Conservation (phyloP, 2,888 invertebrate genomes). For the Chrysolina haemoptera region DNA sequence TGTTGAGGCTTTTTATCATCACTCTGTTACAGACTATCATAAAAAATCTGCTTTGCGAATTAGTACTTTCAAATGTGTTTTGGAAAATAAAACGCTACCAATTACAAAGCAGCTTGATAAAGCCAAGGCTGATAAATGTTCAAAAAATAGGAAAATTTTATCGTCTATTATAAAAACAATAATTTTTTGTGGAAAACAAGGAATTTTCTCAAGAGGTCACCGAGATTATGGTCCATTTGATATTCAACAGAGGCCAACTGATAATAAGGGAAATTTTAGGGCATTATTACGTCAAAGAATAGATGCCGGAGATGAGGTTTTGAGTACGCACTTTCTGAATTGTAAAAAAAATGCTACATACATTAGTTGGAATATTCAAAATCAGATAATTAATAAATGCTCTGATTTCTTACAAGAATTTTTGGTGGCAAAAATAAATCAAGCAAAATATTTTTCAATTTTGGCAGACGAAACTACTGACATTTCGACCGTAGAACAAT, state of each 20-base stretch:
- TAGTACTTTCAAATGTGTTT: background rate
- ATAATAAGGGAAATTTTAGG: too few species aligned
- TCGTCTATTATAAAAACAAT: background rate
- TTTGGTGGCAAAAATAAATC: background rate
- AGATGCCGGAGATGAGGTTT: background rate
- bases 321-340: background rate
- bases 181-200: background rate
- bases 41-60: background rate
- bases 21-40: background rate
- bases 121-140: background rate
- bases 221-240: background rate
- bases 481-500: too few species aligned
- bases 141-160: background rate
- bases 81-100: too few species aligned
- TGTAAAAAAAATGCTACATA: background rate
- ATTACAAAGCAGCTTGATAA: too few species aligned
- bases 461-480: too few species aligned
- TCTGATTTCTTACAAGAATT: background rate
- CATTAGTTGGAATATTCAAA: background rate
- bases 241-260: background rate
- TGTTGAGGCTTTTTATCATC: background rate
- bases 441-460: background rate
- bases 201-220: background rate
- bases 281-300: background rate
- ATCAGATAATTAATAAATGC: background rate